These are phyloP conservation scores for Drosophila nikananu DNA, from an alignment of 1,140 invertebrate species.

Conservation along the genomic window DNA sequence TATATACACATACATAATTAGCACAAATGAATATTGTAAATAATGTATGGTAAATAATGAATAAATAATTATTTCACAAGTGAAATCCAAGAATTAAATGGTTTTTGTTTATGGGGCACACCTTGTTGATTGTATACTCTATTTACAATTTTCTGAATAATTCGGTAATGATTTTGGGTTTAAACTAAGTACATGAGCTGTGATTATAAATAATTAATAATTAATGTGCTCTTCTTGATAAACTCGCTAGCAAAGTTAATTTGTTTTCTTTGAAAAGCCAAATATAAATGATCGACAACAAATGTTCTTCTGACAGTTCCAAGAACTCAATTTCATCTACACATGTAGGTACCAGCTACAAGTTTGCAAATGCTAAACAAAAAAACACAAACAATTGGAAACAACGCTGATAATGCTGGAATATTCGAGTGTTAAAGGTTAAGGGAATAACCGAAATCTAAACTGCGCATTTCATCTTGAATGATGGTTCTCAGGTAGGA, in stretches of 20 bases:
- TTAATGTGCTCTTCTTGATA: background rate
- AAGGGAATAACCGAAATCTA: constrained; percentile 32
- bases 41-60: constrained; percentile 62
- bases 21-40: constrained; percentile 75
- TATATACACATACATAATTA: constrained; percentile 48
- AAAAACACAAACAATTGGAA: constrained; percentile 34
- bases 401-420: constrained; percentile 38
- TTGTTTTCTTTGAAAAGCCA: background rate
- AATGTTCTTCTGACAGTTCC: constrained; percentile 46
- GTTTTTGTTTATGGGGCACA: background rate
- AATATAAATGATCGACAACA: background rate
- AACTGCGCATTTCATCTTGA: constrained; percentile 17
- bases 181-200: background rate
- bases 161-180: rapidly evolving
- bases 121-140: background rate
- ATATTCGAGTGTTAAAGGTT: constrained; percentile 25
- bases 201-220: background rate
- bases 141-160: rapidly evolving
- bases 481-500: constrained; percentile 21
- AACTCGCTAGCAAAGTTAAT: background rate
- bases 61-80: constrained; percentile 58
- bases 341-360: constrained; percentile 25
- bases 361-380: constrained; percentile 39
- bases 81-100: constrained; percentile 1
- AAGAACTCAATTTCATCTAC: constrained; percentile 44